Conservation (phyloP, 2,113 vertebrate genomes). For the Dissostichus mawsoni region DNA sequence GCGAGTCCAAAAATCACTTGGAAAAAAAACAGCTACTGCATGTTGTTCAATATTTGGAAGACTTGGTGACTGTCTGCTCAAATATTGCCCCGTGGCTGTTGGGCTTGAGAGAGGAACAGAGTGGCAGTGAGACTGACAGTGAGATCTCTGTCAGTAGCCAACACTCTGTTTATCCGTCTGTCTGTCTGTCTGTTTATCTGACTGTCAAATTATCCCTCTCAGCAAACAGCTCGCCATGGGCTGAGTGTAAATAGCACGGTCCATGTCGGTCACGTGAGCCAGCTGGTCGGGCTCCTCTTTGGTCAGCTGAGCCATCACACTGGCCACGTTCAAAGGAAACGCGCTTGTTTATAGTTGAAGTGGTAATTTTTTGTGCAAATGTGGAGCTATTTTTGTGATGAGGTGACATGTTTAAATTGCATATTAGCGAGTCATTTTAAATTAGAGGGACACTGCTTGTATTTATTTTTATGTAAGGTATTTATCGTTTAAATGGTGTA, state of each 20-base stretch:
- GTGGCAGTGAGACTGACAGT: slow-evolving; percentile 86
- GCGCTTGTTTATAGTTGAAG: slow-evolving; percentile 39
- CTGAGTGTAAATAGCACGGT: slow-evolving; percentile 82
- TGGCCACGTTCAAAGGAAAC: slow-evolving; percentile 60
- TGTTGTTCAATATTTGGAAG: slow-evolving; percentile 89
- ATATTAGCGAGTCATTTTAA: background rate
- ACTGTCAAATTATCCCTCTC: slow-evolving; percentile 89
- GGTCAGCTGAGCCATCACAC: slow-evolving; percentile 69
- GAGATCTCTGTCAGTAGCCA: slow-evolving; percentile 85
- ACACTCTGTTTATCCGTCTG: slow-evolving; percentile 85
- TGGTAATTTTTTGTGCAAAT: slow-evolving; percentile 34
- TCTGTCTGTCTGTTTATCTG: slow-evolving; percentile 89
- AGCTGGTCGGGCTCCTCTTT: slow-evolving; percentile 50
- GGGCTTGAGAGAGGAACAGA: slow-evolving; percentile 82
- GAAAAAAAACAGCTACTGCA: slow-evolving; percentile 77
- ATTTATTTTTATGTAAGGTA: background rate
- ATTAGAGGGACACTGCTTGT: slow-evolving; percentile 8
- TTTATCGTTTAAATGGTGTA: background rate
- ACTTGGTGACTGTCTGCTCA: slow-evolving; percentile 87
- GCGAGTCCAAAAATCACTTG: slow-evolving; percentile 73
- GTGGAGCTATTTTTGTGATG: slow-evolving; percentile 29
- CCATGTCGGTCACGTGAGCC: slow-evolving; percentile 74
- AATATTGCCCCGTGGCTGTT: slow-evolving; percentile 87
- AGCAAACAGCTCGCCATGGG: slow-evolving; percentile 82
- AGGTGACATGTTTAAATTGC: slow-evolving; percentile 21